Evolutionary conservation across 2,113 vertebrate genomes (phyloP).

Genomic region (Zosterops pallidus): DNA sequence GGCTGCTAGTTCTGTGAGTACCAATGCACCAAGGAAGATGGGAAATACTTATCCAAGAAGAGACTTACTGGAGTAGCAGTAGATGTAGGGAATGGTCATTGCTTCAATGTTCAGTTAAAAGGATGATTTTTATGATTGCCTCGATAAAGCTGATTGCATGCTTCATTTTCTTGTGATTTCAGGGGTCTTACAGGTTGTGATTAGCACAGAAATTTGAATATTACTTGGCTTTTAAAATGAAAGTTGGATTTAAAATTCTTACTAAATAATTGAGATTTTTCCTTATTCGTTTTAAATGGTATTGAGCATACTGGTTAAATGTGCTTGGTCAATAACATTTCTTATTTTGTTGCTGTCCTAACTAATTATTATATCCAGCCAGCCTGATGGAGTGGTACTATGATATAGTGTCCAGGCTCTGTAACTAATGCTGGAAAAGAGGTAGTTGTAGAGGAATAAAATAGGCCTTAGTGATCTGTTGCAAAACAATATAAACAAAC

Average conservation of each 20-base stretch:
- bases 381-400: not conserved
- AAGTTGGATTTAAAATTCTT: not conserved
- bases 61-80: not conserved
- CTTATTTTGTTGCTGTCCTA: not conserved
- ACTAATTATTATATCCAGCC: not conserved
- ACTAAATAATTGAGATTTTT: not conserved
- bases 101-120: not conserved
- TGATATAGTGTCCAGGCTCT: not conserved
- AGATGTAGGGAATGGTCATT: not conserved
- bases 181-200: not conserved
- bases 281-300: not conserved
- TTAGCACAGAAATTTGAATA: not conserved
- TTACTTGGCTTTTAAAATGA: not conserved
- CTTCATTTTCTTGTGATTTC: not conserved
- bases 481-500: not conserved
- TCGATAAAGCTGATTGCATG: not conserved
- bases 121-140: not conserved
- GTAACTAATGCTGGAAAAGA: not conserved
- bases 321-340: not conserved
- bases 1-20: not conserved
- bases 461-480: not conserved
- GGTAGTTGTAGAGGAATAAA: not conserved
- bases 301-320: not conserved
- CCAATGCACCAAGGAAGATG: not conserved
- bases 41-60: not conserved